phyloP scores from a whole-genome alignment of 2,797 vertebrate species.

The Platalea minor region DNA sequence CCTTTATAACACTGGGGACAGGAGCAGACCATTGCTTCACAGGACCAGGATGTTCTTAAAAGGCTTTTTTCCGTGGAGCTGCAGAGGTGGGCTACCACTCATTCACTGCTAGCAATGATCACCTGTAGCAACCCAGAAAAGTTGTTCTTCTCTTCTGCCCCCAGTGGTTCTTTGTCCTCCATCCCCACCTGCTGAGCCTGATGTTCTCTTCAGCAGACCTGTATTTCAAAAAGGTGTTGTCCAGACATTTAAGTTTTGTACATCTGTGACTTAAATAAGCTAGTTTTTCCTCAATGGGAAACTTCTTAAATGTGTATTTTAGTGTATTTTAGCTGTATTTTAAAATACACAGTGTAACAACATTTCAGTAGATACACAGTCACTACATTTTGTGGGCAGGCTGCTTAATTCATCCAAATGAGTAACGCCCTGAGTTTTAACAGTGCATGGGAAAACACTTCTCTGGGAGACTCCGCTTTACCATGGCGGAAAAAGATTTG shows the following conservation, averaged over 20 bases:
- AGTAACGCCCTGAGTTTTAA: neutral
- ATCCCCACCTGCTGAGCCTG: neutral
- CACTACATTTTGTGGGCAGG: neutral
- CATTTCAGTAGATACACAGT: neutral
- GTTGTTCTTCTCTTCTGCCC: neutral
- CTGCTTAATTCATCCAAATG: neutral
- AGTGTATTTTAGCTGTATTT: neutral
- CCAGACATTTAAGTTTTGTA: neutral
- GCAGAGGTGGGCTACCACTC: neutral
- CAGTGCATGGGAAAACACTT: neutral
- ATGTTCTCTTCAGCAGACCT: neutral
- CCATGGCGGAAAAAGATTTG: neutral
- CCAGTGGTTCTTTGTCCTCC: neutral
- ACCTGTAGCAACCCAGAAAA: neutral
- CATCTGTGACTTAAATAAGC: neutral
- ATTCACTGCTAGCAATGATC: neutral
- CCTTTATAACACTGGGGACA: neutral
- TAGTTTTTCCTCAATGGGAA: neutral
- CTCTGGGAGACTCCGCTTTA: neutral
- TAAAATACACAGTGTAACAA: neutral
- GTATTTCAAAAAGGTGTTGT: neutral
- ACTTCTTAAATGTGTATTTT: neutral
- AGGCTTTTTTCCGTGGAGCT: neutral
- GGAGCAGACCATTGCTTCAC: neutral
- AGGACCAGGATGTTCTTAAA: neutral